Base-by-base conservation (phyloP, 2,888 invertebrate genomes). In the Yponomeuta plumbellus region DNA sequence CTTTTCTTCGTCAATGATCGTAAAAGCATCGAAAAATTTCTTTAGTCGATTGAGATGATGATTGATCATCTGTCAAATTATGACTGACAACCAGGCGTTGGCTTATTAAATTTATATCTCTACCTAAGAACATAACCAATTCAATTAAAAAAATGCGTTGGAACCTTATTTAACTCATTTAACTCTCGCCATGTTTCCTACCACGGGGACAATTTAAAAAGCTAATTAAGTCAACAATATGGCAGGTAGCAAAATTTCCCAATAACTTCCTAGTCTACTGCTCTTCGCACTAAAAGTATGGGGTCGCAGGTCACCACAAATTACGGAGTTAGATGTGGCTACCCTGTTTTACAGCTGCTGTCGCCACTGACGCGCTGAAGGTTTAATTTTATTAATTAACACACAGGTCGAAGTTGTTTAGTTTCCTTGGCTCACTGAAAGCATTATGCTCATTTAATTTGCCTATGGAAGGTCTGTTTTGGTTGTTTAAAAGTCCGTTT, bases 101-200 rank as follows among this genome's bases (percentile, higher is more conserved):
- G n/a, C n/a, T n/a, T n/a, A n/a, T n/a, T n/a, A n/a, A n/a, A n/a
- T n/a, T n/a, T n/a, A n/a, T 26, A 5, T 26, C 2, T 34, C 34
- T 34, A 34, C 34, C 44, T 17, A 52, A 13, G 44, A 5, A 13
- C 17, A 52, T 13, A 17, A 52, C 13, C 13, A 17, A 52, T 52
- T 52, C 13, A 52, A 52, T 0, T 52, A 1, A 52, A 52, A 52
- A 17, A 17, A 13, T 52, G 44, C 17, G 44, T 52, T 8, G 44
- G 17, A 52, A 52, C 1, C 44, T 52, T 70, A 73, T 65, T 13
- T 2, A 65, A 65, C 64, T 52, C 20, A 34, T 56, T 57, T 34
- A 56, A 39, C 23, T 58, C 65, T 20, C 26, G 57, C 22, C 44
- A 21, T 44, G 40, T 17, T 11, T 20, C 34, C 44, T 17, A 20